phyloP scores from a whole-genome alignment of 92 coral and sea anemone species.

The Epizoanthus rinbou region DNA sequence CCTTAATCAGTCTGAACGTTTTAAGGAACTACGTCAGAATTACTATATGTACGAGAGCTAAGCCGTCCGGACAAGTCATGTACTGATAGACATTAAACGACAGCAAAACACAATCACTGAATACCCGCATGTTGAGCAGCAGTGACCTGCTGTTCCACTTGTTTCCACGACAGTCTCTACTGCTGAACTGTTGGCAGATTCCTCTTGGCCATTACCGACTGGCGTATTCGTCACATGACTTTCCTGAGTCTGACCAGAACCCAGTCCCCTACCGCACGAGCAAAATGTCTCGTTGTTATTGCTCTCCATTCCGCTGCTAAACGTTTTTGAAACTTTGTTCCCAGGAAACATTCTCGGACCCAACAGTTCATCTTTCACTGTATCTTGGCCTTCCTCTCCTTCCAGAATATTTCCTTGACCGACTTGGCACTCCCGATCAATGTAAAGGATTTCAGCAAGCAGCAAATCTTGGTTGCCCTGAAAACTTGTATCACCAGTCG shows the following conservation, averaged over 20 bases:
- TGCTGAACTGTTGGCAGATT: neutral
- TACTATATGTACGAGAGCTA: no score
- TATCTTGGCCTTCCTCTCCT: neutral
- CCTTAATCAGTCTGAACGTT: no score
- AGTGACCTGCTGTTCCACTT: neutral
- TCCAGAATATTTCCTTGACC: constrained; percentile 3
- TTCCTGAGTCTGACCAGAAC: constrained; percentile 15
- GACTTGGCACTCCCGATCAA: neutral
- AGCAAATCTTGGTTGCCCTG: neutral
- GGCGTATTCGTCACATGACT: neutral
- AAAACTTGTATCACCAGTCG: neutral
- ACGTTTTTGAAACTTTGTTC: neutral
- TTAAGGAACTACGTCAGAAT: no score
- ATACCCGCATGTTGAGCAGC: constrained; percentile 41
- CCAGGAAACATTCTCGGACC: no score
- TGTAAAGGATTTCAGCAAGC: neutral
- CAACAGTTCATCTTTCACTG: no score
- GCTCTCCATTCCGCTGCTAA: neutral
- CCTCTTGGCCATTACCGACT: neutral
- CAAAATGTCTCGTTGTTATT: neutral
- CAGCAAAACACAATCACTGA: neutral
- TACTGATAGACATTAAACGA: neutral
- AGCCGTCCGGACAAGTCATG: neutral
- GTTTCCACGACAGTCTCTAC: neutral
- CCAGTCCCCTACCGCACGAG: neutral